phyloP scores from a whole-genome alignment of 53 echinoderm and acorn worm species.

The Patiria pectinifera region DNA sequence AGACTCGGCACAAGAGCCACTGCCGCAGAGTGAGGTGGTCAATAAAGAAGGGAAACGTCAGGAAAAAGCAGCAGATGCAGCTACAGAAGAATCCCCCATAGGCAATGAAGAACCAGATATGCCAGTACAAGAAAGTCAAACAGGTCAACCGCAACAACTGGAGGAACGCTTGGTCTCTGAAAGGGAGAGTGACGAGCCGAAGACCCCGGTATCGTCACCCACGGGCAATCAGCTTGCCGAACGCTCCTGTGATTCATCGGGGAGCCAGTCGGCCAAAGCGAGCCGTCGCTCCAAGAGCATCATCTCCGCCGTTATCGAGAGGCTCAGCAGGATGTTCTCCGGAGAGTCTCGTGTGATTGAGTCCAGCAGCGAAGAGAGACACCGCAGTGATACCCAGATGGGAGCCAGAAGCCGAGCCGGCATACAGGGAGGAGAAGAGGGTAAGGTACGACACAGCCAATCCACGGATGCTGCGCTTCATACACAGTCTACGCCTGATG shows the following conservation, averaged over 20 bases:
- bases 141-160: neutral
- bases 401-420: neutral
- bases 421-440: neutral
- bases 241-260: neutral
- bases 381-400: conserved; percentile 4
- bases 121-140: neutral
- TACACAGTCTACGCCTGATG: neutral
- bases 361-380: neutral
- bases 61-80: neutral
- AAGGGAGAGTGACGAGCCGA: neutral
- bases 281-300: conserved; percentile 44
- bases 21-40: neutral
- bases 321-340: conserved; percentile 51
- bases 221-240: neutral
- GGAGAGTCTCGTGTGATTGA: neutral
- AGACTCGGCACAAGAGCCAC: neutral
- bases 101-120: neutral
- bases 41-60: neutral
- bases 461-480: neutral
- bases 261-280: neutral
- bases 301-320: conserved; percentile 46
- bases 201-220: neutral
- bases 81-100: neutral
- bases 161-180: neutral
- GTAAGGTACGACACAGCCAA: neutral